Evolutionary conservation across 2,797 vertebrate genomes (phyloP).

Genomic region (Microcaecilia unicolor): DNA sequence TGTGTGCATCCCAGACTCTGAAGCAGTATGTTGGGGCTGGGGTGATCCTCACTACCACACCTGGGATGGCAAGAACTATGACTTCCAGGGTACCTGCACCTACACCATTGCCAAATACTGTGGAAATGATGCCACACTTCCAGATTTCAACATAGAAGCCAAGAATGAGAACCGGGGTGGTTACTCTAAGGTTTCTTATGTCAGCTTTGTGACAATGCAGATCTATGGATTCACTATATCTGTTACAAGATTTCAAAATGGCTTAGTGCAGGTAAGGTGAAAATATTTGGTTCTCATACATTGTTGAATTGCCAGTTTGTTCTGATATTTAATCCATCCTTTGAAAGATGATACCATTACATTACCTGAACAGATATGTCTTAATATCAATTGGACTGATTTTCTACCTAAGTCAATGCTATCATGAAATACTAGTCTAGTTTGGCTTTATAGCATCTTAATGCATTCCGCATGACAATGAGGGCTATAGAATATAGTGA

Average conservation of each 20-base stretch:
- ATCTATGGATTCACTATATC: conserved; percentile 28
- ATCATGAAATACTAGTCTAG: too few relatives aligned
- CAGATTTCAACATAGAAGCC: conserved; percentile 47
- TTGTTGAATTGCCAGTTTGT: too few relatives aligned
- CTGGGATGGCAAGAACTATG: conserved; percentile 62
- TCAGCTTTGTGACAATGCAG: conserved; percentile 32
- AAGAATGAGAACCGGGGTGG: conserved; percentile 50
- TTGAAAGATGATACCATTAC: too few relatives aligned
- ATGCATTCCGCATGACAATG: too few relatives aligned
- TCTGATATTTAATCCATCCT: too few relatives aligned
- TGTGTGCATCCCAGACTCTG: conserved; percentile 39
- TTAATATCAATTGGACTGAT: too few relatives aligned
- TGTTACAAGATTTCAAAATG: conserved; percentile 33
- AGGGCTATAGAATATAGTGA: too few relatives aligned
- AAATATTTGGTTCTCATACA: too few relatives aligned
- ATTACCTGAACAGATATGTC: too few relatives aligned
- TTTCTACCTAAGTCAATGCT: too few relatives aligned
- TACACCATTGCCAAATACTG: conserved; percentile 62
- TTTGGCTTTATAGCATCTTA: too few relatives aligned
- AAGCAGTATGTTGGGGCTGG: conserved; percentile 58
- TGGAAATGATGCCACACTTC: conserved; percentile 12
- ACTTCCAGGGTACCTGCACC: conserved; percentile 81
- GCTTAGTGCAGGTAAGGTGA: conserved; percentile 59
- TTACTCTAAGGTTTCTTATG: conserved; percentile 31
- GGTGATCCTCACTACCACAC: conserved; percentile 78